Evolutionary conservation across 2,888 invertebrate species (phyloP).

Genomic region (Limnephilus marmoratus): DNA sequence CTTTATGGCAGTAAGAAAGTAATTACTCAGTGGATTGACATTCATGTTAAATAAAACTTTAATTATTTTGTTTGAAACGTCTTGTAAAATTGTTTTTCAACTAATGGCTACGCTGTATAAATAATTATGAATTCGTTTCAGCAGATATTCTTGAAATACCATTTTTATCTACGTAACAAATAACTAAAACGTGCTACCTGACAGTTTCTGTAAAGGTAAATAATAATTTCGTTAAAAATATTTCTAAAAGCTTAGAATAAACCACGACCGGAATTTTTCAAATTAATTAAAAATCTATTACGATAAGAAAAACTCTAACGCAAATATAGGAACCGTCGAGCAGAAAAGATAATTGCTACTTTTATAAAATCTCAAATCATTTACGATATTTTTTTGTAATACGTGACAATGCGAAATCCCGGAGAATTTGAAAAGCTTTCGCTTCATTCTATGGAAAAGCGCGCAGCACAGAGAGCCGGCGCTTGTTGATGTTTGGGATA

Average conservation of each 20-base stretch:
- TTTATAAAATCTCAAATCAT: not conserved
- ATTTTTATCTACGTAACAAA: not conserved
- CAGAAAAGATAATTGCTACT: not conserved
- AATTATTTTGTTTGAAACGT: not conserved
- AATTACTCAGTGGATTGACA: not conserved
- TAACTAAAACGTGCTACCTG: not conserved
- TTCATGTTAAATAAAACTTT: not conserved
- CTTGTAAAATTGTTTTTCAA: not conserved
- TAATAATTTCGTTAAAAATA: not conserved
- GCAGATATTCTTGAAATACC: not conserved
- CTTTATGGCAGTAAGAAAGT: not conserved
- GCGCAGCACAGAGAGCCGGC: not conserved
- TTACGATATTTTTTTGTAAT: conserved; percentile 4
- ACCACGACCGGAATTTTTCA: not conserved
- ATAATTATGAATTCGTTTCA: not conserved
- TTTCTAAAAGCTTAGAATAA: not conserved
- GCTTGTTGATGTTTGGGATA: conserved; percentile 41
- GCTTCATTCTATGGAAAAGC: not conserved
- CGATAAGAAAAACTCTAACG: not conserved
- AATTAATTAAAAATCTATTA: not conserved
- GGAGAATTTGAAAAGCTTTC: conserved; percentile 17
- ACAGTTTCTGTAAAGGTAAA: not conserved
- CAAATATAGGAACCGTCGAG: not conserved
- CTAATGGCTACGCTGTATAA: not conserved
- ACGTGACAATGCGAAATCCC: conserved; percentile 28